Conservation (phyloP, 2,888 invertebrate genomes). For the Eilema caniola region DNA sequence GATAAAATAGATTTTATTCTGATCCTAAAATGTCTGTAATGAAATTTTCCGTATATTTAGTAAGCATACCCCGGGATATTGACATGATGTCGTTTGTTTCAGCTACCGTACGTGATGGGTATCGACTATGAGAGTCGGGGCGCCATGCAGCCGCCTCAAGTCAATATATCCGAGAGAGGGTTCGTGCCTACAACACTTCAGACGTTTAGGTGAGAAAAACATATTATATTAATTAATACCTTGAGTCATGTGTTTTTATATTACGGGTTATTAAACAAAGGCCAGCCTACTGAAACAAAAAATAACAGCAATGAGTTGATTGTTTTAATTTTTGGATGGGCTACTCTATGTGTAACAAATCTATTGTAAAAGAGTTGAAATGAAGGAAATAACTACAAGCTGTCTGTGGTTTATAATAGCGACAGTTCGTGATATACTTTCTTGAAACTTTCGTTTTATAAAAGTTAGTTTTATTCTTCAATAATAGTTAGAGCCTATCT, state of each 20-base stretch:
- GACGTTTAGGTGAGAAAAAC: constrained; percentile 89
- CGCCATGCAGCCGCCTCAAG: constrained; percentile 92
- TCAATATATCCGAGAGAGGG: constrained; percentile 94
- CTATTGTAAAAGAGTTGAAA: too few relatives aligned
- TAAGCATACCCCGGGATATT: constrained; percentile 35
- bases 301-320: background rate
- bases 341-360: too few relatives aligned
- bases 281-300: background rate
- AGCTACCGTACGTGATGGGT: constrained; percentile 93
- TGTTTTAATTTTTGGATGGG: background rate
- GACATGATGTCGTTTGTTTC: constrained; percentile 65
- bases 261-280: background rate
- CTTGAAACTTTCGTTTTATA: too few relatives aligned
- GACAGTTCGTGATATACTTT: too few relatives aligned
- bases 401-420: too few relatives aligned
- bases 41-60: constrained; percentile 6
- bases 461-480: too few relatives aligned
- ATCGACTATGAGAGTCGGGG: constrained; percentile 92
- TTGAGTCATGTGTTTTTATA: constrained; percentile 10
- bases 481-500: too few relatives aligned
- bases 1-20: background rate
- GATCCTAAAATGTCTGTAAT: background rate
- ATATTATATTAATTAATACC: constrained; percentile 6
- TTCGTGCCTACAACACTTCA: constrained; percentile 92
- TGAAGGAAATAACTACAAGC: too few relatives aligned